Percentiles rank a stretch among this genome's conserved stretches.
These are phyloP conservation scores for Eristalis arbustorum DNA, from an alignment of 2,888 invertebrate species.

Conservation along the genomic window DNA sequence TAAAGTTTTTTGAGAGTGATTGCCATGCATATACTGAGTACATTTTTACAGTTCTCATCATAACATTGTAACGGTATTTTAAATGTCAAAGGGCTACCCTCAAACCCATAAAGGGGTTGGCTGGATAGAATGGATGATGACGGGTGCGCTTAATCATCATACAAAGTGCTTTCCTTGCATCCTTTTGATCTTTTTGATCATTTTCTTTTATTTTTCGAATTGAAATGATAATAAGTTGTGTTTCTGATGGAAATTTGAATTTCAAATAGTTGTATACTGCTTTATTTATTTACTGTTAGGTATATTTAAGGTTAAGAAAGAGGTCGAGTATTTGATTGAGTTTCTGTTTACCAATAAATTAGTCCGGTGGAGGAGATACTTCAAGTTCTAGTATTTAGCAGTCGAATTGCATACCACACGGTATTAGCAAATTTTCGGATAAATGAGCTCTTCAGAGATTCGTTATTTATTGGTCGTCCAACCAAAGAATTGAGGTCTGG, in stretches of 20 bases:
- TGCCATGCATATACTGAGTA: conserved; percentile 31
- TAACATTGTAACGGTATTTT: conserved; percentile 69
- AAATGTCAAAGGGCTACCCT: conserved; percentile 70
- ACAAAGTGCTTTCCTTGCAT: conserved; percentile 56
- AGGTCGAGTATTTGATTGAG: background rate
- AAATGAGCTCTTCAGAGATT: too few species aligned
- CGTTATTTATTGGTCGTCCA: too few species aligned
- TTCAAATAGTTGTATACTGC: conserved; percentile 54
- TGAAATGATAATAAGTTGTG: conserved; percentile 42
- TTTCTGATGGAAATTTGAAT: conserved; percentile 57
- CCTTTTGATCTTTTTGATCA: conserved; percentile 60
- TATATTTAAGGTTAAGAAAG: background rate
- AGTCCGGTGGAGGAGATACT: too few species aligned
- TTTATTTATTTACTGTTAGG: conserved; percentile 4
- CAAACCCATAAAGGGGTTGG: background rate
- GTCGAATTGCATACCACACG: too few species aligned
- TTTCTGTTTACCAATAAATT: too few species aligned
- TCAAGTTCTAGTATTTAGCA: too few species aligned
- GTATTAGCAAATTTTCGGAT: too few species aligned
- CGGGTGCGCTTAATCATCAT: conserved; percentile 54
- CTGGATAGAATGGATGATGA: background rate
- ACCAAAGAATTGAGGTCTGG: too few species aligned
- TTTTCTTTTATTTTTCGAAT: background rate
- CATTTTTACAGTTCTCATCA: conserved; percentile 41
- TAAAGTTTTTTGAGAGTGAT: conserved; percentile 1